Evolutionary conservation across 2,888 invertebrate species (phyloP), one percentile per base, ranked within the genome.

Genomic region (Selenia dentaria): DNA sequence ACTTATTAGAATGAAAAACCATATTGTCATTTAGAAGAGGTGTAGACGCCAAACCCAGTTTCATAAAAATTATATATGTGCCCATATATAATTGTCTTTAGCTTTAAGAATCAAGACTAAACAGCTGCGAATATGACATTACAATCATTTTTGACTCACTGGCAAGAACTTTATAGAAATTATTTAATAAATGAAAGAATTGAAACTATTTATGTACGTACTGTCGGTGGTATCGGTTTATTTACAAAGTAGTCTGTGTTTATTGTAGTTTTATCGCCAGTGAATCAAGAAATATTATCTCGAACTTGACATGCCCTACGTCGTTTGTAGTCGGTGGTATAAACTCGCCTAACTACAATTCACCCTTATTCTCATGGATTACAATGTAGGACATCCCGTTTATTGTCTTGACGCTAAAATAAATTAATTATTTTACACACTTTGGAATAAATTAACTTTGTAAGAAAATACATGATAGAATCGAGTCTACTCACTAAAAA

Each of bases 281-380:
- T 40, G 40, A 35, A 43, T 52, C 38, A 37, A 37, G 47, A 42
- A 36, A 46, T 44, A 28, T n/a, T 44, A 39, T 39, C 27, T 29
- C 47, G 38, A 38, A 38, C 34, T 31, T 27, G 27, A 40, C 38
- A 35, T 32, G 38, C 51, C 38, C 45, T 8, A 46, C 55, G 45
- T 51, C 43, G 37, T 40, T 45, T 26, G 16, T 33, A 14, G 37
- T 55, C 58, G 58, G 55, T 58, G 58, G 58, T 51, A 46, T 47
- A 45, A 26, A 24, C 25, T 54, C 54, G 50, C 46, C 27, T 54
- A 54, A 48, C 45, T 51, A 58, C 51, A 58, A 47, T 29, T 40
- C 33, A 35, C 36, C 18, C 12, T 16, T 22, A 32, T 2, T 6
- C 13, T 13, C 9, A 12, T 12, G 16, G 29, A 9, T 13, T 13